These are phyloP conservation scores for Laodelphax striatellus DNA, from an alignment of 1,140 invertebrate genomes.

Conservation along the genomic window DNA sequence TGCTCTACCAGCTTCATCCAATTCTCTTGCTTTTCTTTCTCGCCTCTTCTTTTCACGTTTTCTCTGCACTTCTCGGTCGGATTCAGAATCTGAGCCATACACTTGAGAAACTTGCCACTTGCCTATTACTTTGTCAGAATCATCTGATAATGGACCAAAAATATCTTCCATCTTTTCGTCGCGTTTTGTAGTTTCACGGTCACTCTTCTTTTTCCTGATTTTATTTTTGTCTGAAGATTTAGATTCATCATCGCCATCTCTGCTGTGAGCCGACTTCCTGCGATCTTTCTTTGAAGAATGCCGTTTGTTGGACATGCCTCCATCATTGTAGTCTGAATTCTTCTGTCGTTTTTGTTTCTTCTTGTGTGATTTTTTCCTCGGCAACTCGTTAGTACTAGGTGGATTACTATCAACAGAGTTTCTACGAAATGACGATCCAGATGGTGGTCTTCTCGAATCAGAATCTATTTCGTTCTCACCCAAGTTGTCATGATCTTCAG, in stretches of 20 bases:
- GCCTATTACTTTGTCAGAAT: conserved; percentile 32
- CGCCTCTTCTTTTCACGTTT: conserved; percentile 59
- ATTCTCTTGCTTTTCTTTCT: conserved; percentile 45
- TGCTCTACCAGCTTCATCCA: conserved; percentile 64
- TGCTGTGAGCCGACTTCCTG: conserved; percentile 19
- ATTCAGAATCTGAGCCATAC: conserved; percentile 31
- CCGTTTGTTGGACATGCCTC: conserved; percentile 22
- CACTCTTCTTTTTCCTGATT: conserved; percentile 36
- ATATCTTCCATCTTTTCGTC: conserved; percentile 77
- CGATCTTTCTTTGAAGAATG: conserved; percentile 29
- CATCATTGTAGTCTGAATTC: conserved; percentile 30
- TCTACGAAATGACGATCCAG: conserved; percentile 12
- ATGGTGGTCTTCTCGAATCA: conserved; percentile 6
- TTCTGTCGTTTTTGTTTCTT: conserved; percentile 72
- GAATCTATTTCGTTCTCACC: conserved; percentile 4
- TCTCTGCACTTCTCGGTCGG: conserved; percentile 26
- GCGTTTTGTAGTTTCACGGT: conserved; percentile 32
- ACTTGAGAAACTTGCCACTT: conserved; percentile 29
- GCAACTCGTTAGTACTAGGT: conserved; percentile 9
- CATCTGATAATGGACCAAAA: conserved; percentile 73
- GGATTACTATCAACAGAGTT: conserved; percentile 16
- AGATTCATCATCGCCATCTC: conserved; percentile 39
- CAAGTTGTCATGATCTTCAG: conserved; percentile 14
- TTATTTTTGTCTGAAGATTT: conserved; percentile 50
- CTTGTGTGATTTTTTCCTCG: conserved; percentile 59